Conservation (phyloP, 2,888 invertebrate genomes). For the Acrocera orbiculus region DNA sequence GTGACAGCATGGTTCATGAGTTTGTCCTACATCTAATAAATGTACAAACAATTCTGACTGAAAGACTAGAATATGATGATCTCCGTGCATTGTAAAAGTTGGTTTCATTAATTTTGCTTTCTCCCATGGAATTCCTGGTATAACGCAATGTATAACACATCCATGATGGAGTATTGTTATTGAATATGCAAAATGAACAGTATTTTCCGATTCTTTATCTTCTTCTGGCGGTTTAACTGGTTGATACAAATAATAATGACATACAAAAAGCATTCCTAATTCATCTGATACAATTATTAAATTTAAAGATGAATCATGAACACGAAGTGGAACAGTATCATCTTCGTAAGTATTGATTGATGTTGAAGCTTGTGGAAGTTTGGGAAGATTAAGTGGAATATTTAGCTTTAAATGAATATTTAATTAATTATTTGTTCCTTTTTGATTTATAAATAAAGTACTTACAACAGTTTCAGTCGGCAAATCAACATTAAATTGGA, state of each 20-base stretch:
- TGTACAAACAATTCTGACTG: constrained; percentile 74
- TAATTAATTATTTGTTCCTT: constrained; percentile 2
- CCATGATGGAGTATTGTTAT: constrained; percentile 69
- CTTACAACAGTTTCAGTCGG: constrained; percentile 75
- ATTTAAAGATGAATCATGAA: constrained; percentile 68
- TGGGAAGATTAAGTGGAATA: constrained; percentile 66
- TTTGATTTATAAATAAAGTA: constrained; percentile 12
- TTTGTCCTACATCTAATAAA: constrained; percentile 62
- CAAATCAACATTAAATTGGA: constrained; percentile 72
- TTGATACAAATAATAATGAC: constrained; percentile 72
- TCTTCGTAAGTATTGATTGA: constrained; percentile 60
- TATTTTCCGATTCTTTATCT: constrained; percentile 21
- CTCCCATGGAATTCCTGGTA: constrained; percentile 64
- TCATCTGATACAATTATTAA: constrained; percentile 59
- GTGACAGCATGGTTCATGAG: constrained; percentile 71
- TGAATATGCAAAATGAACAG: constrained; percentile 71
- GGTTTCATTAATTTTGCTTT: constrained; percentile 59
- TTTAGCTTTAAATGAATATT: constrained; percentile 49
- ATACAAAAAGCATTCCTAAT: constrained; percentile 54
- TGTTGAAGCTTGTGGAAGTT: constrained; percentile 38
- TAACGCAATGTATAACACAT: constrained; percentile 63
- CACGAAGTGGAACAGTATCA: constrained; percentile 58
- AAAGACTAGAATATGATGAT: constrained; percentile 64
- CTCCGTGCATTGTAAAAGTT: constrained; percentile 55
- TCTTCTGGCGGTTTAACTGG: constrained; percentile 36